Percentiles rank a stretch among this genome's conserved stretches.
Evolutionary conservation across 2,888 invertebrate genomes (phyloP).

Genomic region (Drosophila picticornis): DNA sequence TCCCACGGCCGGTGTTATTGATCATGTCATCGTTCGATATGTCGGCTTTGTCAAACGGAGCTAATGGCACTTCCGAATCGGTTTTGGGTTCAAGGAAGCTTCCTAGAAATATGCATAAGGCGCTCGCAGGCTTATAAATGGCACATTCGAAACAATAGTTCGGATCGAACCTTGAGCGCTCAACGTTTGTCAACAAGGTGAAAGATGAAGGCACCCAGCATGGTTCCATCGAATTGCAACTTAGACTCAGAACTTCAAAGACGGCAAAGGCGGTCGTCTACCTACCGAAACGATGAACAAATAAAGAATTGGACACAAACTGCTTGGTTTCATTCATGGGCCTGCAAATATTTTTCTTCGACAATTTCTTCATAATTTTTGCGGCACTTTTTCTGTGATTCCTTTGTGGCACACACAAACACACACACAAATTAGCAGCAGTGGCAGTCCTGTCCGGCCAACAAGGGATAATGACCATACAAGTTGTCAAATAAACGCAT

Average conservation of each 20-base stretch:
- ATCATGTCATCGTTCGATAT: constrained; percentile 18
- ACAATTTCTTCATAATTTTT: constrained; percentile 80
- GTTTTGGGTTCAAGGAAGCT: constrained; percentile 29
- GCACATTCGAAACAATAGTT: constrained; percentile 49
- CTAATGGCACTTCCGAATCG: constrained; percentile 64
- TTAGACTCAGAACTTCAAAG: constrained; percentile 47
- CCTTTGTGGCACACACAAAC: constrained; percentile 13
- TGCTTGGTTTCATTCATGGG: constrained; percentile 46
- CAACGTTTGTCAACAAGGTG: constrained; percentile 60
- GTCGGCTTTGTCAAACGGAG: constrained; percentile 45
- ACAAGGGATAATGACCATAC: constrained; percentile 79
- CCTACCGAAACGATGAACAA: constrained; percentile 15
- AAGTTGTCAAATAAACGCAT: constrained; percentile 67
- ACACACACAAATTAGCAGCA: constrained; percentile 47
- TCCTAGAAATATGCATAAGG: constrained; percentile 56
- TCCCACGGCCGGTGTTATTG: constrained; percentile 59
- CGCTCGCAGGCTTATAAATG: constrained; percentile 29
- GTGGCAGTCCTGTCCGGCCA: constrained; percentile 26
- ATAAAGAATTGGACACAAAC: constrained; percentile 17
- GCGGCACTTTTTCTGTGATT: constrained; percentile 69
- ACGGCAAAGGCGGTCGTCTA: constrained; percentile 28
- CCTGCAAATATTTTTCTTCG: constrained; percentile 61
- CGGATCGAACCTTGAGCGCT: constrained; percentile 52
- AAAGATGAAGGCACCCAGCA: constrained; percentile 43
- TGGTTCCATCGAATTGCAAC: constrained; percentile 59